Conservation (phyloP, 1,140 invertebrate genomes). For the Bombus pyrosoma region DNA sequence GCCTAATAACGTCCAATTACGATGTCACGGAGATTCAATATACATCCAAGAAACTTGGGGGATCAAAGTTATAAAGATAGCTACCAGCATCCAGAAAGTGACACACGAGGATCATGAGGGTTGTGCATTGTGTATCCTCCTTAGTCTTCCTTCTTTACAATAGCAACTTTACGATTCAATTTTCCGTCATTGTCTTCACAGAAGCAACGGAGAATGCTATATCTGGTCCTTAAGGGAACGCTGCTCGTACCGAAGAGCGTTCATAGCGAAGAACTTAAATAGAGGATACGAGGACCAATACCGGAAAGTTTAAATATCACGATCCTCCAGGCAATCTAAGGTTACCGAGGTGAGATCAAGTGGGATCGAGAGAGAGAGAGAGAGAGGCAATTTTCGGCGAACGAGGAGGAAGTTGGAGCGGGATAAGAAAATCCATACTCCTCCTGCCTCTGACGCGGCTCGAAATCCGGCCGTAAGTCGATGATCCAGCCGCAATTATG, state of each 20-base stretch:
- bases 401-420: background rate
- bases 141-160: background rate
- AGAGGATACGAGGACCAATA: background rate
- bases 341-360: background rate
- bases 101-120: background rate
- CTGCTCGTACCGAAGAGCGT: no score
- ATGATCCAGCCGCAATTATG: slow-evolving; percentile 72
- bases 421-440: slow-evolving; percentile 41
- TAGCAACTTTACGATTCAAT: background rate
- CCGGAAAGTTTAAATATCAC: background rate
- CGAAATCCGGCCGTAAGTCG: slow-evolving; percentile 70
- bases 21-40: background rate
- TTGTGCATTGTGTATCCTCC: background rate
- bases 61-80: background rate
- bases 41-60: background rate
- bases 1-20: background rate
- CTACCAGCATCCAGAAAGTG: slow-evolving; percentile 1
- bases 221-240: background rate
- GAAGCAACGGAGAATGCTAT: background rate
- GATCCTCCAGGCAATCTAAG: background rate
- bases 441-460: slow-evolving; percentile 37
- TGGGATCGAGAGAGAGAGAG: slow-evolving; percentile 1
- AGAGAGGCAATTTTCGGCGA: slow-evolving; percentile 34
- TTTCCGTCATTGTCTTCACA: no score
- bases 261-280: background rate